Percentiles rank a stretch among this genome's conserved stretches.
Conservation (phyloP, 2,113 vertebrate species). For the Heterotis niloticus region DNA sequence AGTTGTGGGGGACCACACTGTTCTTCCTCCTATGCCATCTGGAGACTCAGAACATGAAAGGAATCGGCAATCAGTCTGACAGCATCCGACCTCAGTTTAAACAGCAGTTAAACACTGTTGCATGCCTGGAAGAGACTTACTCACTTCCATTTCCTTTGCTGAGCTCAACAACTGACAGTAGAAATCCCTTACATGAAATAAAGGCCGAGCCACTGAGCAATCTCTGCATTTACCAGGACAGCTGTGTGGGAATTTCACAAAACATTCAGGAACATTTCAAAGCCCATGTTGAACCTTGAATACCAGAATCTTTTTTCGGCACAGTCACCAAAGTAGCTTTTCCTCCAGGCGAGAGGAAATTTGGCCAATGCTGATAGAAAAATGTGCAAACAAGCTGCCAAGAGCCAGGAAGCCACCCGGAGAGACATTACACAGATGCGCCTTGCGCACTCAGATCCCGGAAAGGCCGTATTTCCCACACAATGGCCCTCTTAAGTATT, state of each 20-base stretch:
- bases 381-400: conserved; percentile 4
- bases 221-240: not conserved
- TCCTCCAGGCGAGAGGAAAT: not conserved
- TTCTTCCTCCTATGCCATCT: no score
- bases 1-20: no score
- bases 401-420: conserved; percentile 4
- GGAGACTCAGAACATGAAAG: no score
- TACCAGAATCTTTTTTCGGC: no score
- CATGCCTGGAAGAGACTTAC: no score
- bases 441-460: not conserved
- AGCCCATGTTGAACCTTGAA: not conserved
- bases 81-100: no score
- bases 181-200: not conserved
- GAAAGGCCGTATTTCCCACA: not conserved
- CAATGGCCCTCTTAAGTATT: no score
- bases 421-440: not conserved
- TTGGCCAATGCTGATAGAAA: not conserved
- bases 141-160: not conserved
- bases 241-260: not conserved
- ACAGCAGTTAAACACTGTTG: no score
- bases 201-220: not conserved
- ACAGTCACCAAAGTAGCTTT: not conserved
- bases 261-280: not conserved
- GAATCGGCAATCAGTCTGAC: no score
- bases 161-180: not conserved